Conservation (phyloP, 2,888 invertebrate species). For the Thereva nobilitata region DNA sequence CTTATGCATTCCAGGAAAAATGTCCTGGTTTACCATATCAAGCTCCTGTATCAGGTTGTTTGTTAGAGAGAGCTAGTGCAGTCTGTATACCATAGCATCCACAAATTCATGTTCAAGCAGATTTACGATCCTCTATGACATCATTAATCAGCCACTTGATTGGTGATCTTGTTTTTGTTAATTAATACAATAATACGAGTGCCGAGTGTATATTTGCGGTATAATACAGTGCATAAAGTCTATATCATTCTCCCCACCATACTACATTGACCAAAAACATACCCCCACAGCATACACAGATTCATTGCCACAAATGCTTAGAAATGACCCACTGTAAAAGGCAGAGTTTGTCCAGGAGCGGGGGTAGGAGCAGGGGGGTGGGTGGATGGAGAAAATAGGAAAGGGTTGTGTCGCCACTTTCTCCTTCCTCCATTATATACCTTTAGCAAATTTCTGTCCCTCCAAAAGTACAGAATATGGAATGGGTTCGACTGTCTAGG, state of each 20-base stretch:
- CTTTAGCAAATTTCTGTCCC: too few relatives aligned
- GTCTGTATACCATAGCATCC: slow-evolving; percentile 16
- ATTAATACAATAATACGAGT: slow-evolving; percentile 43
- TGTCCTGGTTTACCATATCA: slow-evolving; percentile 30
- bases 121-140: slow-evolving; percentile 45
- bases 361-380: slow-evolving; percentile 14
- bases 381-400: slow-evolving; percentile 11
- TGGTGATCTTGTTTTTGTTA: slow-evolving; percentile 45
- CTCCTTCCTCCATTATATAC: too few relatives aligned
- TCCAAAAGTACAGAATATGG: neutral
- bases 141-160: slow-evolving; percentile 45
- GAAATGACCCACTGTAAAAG: slow-evolving; percentile 24
- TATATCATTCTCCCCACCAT: neutral
- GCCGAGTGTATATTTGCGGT: slow-evolving; percentile 20
- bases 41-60: slow-evolving; percentile 17
- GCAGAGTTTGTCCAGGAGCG: neutral
- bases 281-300: slow-evolving; percentile 1
- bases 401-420: slow-evolving; percentile 12
- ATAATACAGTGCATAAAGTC: slow-evolving; percentile 18
- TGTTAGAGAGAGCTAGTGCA: too few relatives aligned
- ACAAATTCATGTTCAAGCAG: slow-evolving; percentile 42
- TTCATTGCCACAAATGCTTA: slow-evolving; percentile 17
- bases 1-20: slow-evolving; percentile 24
- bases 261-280: slow-evolving; percentile 13
- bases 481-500: slow-evolving; percentile 31